These are phyloP conservation scores for Drosophila fulvimacula DNA, from an alignment of 2,888 invertebrate species.

Conservation along the genomic window DNA sequence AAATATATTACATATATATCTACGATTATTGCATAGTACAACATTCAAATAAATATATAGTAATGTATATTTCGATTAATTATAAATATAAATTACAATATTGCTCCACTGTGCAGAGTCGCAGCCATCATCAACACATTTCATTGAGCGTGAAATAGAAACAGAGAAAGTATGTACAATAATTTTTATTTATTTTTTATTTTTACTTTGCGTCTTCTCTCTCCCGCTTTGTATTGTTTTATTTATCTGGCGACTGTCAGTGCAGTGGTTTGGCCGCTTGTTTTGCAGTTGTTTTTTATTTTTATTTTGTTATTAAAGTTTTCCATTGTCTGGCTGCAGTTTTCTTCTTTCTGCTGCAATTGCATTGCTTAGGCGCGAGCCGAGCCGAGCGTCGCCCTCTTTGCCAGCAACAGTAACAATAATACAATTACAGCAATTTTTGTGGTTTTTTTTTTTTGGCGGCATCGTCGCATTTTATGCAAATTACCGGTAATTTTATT, in stretches of 20 bases:
- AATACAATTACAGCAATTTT: slow-evolving; percentile 38
- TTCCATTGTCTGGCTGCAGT: slow-evolving; percentile 72
- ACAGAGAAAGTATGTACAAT: slow-evolving; percentile 82
- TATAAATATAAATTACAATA: not conserved
- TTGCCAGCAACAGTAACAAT: slow-evolving; percentile 22
- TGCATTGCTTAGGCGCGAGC: slow-evolving; percentile 48
- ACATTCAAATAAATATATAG: too few species aligned
- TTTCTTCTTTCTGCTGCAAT: slow-evolving; percentile 60
- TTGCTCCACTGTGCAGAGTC: slow-evolving; percentile 18
- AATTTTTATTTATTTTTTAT: slow-evolving; percentile 46
- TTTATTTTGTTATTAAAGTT: slow-evolving; percentile 56
- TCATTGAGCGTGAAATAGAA: slow-evolving; percentile 84
- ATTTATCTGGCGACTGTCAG: slow-evolving; percentile 13
- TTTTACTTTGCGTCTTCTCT: slow-evolving; percentile 14
- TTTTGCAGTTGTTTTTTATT: slow-evolving; percentile 33
- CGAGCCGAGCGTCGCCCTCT: slow-evolving; percentile 54
- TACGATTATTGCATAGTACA: too few species aligned
- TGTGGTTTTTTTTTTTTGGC: slow-evolving; percentile 53
- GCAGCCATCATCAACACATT: slow-evolving; percentile 79
- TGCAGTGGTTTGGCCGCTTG: slow-evolving; percentile 36
- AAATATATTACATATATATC: too few species aligned
- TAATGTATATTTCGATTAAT: not conserved
- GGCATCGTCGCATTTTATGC: slow-evolving; percentile 60
- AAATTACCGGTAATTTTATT: slow-evolving; percentile 70
- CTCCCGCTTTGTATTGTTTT: slow-evolving; percentile 23